Conservation (phyloP, 2,113 vertebrate genomes). For the Bubo scandiacus region DNA sequence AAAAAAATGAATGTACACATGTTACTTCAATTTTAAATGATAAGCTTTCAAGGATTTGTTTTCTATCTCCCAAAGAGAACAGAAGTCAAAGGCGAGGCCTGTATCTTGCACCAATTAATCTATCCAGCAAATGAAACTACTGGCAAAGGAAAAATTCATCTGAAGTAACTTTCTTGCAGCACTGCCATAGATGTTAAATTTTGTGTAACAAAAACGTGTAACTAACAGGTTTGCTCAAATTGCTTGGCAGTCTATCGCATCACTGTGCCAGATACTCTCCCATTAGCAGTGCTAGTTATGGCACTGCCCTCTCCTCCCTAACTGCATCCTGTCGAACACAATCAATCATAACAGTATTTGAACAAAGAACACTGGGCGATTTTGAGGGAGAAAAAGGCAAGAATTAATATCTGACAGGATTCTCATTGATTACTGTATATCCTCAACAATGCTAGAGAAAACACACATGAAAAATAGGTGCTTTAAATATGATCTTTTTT, state of each 20-base stretch:
- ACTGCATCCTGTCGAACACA: background rate
- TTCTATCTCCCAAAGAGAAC: background rate
- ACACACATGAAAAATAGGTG: background rate
- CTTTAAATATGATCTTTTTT: background rate
- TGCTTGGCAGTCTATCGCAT: constrained; percentile 5
- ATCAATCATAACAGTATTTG: background rate
- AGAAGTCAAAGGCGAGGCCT: constrained; percentile 9
- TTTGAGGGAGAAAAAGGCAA: background rate
- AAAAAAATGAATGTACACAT: background rate
- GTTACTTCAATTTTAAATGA: background rate
- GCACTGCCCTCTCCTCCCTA: background rate
- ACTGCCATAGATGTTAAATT: background rate
- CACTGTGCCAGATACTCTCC: background rate
- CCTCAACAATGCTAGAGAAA: background rate
- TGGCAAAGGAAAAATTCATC: background rate
- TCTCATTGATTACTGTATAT: background rate
- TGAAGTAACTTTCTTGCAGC: background rate
- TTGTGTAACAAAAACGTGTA: constrained; percentile 15
- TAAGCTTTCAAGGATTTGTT: background rate
- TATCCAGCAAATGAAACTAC: constrained; percentile 33
- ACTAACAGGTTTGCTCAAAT: constrained; percentile 36
- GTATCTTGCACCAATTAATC: constrained; percentile 30
- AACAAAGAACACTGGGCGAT: background rate
- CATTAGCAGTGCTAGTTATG: background rate
- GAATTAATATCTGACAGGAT: background rate